phyloP scores from a whole-genome alignment of 2,113 vertebrate species.

The Gavia stellata region DNA sequence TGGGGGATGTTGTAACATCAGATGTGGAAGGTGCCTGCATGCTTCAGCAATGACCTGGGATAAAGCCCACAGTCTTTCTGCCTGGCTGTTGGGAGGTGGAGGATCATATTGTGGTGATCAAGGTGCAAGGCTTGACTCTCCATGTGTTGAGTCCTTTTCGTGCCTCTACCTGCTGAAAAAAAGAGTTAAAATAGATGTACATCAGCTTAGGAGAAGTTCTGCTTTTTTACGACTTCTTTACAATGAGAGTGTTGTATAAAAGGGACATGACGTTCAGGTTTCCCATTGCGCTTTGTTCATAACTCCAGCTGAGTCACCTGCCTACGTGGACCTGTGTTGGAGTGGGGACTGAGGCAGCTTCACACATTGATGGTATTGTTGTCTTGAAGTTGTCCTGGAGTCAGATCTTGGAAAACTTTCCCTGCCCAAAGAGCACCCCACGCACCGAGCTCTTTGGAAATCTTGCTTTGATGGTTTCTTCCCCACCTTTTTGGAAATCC shows the following conservation, averaged over 20 bases:
- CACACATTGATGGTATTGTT: accelerated
- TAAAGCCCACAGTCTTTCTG: not conserved
- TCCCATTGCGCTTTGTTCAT: not conserved
- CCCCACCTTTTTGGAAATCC: constrained; percentile 44
- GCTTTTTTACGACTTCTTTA: not conserved
- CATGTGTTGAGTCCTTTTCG: not conserved
- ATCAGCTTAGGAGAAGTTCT: not conserved
- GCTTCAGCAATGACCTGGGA: not conserved
- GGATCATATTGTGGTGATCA: not conserved
- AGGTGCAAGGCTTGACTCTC: not conserved
- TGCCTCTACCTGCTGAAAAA: not conserved
- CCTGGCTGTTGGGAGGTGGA: not conserved
- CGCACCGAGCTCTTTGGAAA: not conserved
- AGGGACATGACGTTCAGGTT: not conserved
- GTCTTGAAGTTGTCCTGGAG: not conserved
- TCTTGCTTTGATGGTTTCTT: constrained; percentile 45
- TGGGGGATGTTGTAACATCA: not conserved
- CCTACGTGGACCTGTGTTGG: not conserved
- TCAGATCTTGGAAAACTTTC: not conserved
- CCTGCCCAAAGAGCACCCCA: not conserved
- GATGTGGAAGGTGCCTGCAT: not conserved
- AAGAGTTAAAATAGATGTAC: not conserved
- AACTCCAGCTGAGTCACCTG: not conserved
- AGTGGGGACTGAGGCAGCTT: not conserved
- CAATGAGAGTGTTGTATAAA: not conserved